Percentiles rank a stretch among this genome's conserved stretches.
These are phyloP conservation scores for Dreissena rostriformis DNA, from an alignment of 1,140 invertebrate genomes.

Conservation along the genomic window DNA sequence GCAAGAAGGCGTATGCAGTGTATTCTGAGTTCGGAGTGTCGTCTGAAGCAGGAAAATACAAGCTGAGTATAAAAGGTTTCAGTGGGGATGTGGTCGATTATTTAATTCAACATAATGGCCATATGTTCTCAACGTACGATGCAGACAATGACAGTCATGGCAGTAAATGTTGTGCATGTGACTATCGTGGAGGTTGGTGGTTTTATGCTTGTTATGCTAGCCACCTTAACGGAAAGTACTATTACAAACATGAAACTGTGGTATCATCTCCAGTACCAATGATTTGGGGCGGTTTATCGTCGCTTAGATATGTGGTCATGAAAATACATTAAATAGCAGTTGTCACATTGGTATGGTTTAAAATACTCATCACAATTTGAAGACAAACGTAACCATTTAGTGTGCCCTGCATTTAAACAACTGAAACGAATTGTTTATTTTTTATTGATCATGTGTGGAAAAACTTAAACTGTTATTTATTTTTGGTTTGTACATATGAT, in stretches of 20 bases:
- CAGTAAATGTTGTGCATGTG: not conserved
- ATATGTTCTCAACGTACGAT: slow-evolving; percentile 6
- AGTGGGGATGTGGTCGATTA: not conserved
- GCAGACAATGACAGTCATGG: not conserved
- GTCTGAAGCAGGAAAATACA: not conserved
- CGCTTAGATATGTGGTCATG: slow-evolving; percentile 6
- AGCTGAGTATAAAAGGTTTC: not conserved
- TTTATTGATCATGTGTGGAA: no score
- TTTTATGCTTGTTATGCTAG: not conserved
- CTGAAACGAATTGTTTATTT: no score
- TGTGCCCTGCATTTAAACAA: no score
- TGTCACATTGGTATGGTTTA: no score
- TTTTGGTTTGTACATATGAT: no score
- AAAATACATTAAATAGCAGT: slow-evolving; percentile 2
- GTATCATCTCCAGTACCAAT: not conserved
- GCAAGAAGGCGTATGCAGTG: not conserved
- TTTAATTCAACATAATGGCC: not conserved
- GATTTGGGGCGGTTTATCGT: not conserved
- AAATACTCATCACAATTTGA: no score
- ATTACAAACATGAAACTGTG: not conserved
- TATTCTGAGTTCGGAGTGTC: not conserved
- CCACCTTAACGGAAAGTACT: not conserved
- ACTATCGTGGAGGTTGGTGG: slow-evolving; percentile 20
- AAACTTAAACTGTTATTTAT: no score
- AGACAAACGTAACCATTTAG: no score